Percentiles rank a stretch among this genome's conserved stretches.
These are phyloP conservation scores for Ephestia elutella DNA, from an alignment of 1,140 invertebrate genomes.

Conservation along the genomic window DNA sequence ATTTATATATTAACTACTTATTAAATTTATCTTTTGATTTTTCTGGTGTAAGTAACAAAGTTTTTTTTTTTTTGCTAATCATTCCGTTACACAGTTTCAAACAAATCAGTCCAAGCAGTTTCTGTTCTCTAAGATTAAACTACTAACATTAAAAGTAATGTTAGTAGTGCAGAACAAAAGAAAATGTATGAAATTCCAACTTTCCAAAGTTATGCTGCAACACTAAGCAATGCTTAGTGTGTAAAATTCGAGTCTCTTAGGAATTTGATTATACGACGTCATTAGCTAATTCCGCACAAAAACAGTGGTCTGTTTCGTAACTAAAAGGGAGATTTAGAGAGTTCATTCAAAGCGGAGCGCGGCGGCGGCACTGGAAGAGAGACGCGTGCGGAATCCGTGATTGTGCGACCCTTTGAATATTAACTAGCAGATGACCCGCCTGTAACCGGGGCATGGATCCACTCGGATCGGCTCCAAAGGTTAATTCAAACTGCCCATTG, in stretches of 20 bases:
- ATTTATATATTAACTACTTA: neutral
- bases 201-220: too few species aligned
- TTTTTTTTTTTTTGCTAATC: too few species aligned
- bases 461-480: slow-evolving; percentile 37
- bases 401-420: slow-evolving; percentile 65
- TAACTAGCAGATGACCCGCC: slow-evolving; percentile 59
- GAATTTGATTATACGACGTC: neutral
- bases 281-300: slow-evolving; percentile 9
- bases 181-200: too few species aligned
- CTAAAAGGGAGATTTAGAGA: slow-evolving; percentile 44
- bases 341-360: slow-evolving; percentile 34
- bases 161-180: too few species aligned
- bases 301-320: slow-evolving; percentile 32
- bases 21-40: too few species aligned
- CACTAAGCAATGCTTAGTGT: too few species aligned
- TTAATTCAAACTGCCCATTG: slow-evolving; percentile 39
- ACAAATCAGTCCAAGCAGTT: too few species aligned
- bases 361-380: slow-evolving; percentile 40
- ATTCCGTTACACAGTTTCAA: too few species aligned
- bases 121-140: too few species aligned
- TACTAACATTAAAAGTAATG: too few species aligned
- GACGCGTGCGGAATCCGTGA: slow-evolving; percentile 58
- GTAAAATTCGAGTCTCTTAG: too few species aligned
- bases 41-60: too few species aligned
- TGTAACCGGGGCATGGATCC: slow-evolving; percentile 43